Percentiles rank a stretch among this genome's conserved stretches.
These are phyloP conservation scores for Bacillus rossius DNA, from an alignment of 1,140 invertebrate genomes.

Conservation along the genomic window DNA sequence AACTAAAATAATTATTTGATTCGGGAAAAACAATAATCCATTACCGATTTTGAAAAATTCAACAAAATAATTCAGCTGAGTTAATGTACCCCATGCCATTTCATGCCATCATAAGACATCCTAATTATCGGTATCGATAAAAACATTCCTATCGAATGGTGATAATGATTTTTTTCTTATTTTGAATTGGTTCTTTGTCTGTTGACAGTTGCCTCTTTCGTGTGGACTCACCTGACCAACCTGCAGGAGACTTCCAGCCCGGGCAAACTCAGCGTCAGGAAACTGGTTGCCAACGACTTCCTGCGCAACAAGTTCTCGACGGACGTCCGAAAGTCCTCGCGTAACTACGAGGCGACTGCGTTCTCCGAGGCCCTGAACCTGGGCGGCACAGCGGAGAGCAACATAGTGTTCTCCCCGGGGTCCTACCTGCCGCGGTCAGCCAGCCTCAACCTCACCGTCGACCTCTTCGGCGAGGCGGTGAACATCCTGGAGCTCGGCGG, in stretches of 20 bases:
- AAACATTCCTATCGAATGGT: no score
- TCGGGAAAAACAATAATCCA: no score
- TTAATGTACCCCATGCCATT: no score
- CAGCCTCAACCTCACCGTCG: conserved; percentile 77
- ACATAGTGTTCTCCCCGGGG: conserved; percentile 81
- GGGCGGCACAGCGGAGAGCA: conserved; percentile 68
- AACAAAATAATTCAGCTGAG: no score
- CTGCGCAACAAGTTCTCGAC: conserved; percentile 68
- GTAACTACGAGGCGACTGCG: conserved; percentile 82
- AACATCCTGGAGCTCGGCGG: conserved; percentile 69
- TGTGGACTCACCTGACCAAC: conserved; percentile 89
- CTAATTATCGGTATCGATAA: no score
- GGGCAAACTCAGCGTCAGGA: conserved; percentile 72
- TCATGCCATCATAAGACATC: no score
- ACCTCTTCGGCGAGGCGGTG: conserved; percentile 85
- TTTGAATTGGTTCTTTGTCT: no score
- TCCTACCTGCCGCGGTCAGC: conserved; percentile 83
- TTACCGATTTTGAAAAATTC: no score
- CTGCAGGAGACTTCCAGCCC: conserved; percentile 77
- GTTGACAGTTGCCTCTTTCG: conserved; percentile 78
- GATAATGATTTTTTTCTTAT: no score
- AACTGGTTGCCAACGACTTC: conserved; percentile 65
- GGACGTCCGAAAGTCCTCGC: conserved; percentile 85
- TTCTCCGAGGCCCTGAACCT: conserved; percentile 83
- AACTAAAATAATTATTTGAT: no score